Conservation (phyloP, 2,797 vertebrate genomes). For the Myioborus melanocephalus region DNA sequence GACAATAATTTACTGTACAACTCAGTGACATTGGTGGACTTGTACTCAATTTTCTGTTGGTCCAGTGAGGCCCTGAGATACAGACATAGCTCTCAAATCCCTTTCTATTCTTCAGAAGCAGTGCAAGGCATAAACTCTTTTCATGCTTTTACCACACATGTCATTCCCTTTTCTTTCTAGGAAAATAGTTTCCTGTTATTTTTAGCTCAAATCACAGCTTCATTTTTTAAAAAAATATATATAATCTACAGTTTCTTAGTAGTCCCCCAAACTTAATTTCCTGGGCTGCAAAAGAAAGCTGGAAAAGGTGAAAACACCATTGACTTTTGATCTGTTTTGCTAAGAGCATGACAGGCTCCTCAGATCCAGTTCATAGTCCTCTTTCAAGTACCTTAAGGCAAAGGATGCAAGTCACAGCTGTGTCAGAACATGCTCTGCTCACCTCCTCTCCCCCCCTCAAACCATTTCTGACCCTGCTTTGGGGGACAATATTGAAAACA, state of each 20-base stretch:
- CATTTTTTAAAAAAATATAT: neutral
- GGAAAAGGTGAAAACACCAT: constrained; percentile 27
- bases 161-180: constrained; percentile 16
- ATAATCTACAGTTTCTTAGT: neutral
- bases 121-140: neutral
- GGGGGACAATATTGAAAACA: constrained; percentile 87
- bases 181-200: constrained; percentile 47
- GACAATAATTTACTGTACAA: neutral
- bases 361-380: constrained; percentile 53
- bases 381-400: constrained; percentile 75
- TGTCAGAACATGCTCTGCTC: constrained; percentile 50
- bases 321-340: constrained; percentile 5
- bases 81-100: neutral
- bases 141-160: neutral
- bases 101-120: neutral
- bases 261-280: constrained; percentile 32
- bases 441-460: constrained; percentile 45
- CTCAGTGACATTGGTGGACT: neutral
- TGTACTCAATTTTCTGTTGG: neutral
- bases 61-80: neutral
- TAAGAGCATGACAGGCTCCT: neutral
- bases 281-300: constrained; percentile 14
- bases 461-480: constrained; percentile 86
- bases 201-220: constrained; percentile 44
- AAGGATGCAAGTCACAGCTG: constrained; percentile 69